phyloP scores from a whole-genome alignment of 1,140 invertebrate species.

The Drosophila serrata region DNA sequence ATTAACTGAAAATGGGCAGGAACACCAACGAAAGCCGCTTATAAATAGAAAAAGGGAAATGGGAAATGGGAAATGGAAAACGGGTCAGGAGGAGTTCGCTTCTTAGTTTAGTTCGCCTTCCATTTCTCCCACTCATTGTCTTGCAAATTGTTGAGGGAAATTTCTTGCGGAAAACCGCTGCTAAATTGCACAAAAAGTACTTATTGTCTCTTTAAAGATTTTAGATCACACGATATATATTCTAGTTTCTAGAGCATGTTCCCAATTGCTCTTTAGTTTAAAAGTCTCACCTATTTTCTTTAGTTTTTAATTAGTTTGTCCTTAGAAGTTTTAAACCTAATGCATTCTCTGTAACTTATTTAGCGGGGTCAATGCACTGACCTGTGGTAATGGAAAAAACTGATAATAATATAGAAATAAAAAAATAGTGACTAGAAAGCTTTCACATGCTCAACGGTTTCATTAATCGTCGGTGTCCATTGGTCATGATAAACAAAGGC shows the following conservation, averaged over 20 bases:
- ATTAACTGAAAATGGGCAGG: constrained; percentile 70
- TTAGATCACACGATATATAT: constrained; percentile 3
- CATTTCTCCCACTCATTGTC: constrained; percentile 40
- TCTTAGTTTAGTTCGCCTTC: constrained; percentile 9
- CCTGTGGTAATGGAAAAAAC: constrained; percentile 23
- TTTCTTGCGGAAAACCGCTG: constrained; percentile 54
- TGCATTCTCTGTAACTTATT: neutral
- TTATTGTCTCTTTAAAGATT: neutral
- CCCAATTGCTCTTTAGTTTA: neutral
- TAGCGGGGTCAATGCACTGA: constrained; percentile 13
- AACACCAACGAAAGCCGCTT: constrained; percentile 55
- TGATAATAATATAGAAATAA: constrained; percentile 6
- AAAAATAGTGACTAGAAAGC: constrained; percentile 17
- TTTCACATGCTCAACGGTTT: constrained; percentile 37
- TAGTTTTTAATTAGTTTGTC: neutral
- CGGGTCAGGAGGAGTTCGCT: constrained; percentile 72
- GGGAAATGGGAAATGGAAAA: constrained; percentile 44
- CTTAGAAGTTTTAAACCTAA: neutral
- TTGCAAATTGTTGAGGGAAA: constrained; percentile 56
- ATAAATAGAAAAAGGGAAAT: constrained; percentile 55
- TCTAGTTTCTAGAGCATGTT: neutral
- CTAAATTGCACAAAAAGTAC: constrained; percentile 39
- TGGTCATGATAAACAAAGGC: constrained; percentile 72
- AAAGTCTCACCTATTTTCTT: neutral
- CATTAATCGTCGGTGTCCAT: constrained; percentile 54